Evolutionary conservation across 2,888 invertebrate genomes (phyloP), one percentile per base, ranked within the genome.

Genomic region (Mechanitis mazaeus): DNA sequence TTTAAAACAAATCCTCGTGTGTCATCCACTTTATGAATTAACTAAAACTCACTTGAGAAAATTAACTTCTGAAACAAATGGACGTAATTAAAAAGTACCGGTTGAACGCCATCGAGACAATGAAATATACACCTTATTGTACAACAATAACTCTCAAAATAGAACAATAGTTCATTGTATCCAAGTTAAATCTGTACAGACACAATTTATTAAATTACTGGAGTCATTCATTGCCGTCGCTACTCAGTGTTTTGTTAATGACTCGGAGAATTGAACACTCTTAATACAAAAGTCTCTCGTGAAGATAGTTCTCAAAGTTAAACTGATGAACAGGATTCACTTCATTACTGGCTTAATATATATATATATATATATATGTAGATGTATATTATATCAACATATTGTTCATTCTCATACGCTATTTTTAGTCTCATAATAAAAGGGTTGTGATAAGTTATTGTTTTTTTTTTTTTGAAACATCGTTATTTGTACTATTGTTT

Each of bases 31-130:
- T 58, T 55, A 47, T 58, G 58, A 63, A 54, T 58, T 63, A 60
- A 65, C 58, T 56, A 45, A 60, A 63, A 56, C 58, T 63, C 53
- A 35, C 35, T 59, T n/a, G 42, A 33, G 50, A 61, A 61, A 55
- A 59, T 58, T 63, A 20, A 59, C 42, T 50, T 55, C 59, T 59
- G 60, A 38, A 65, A 63, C 65, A 65, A 65, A 65, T 61, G 59
- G 55, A 54, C 31, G 46, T 59, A 56, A 65, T 65, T 65, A 65
- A 56, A 65, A 63, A 60, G 47, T 50, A 28, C 54, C 31, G 38
- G 7, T 50, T 11, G 45, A 53, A 31, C 20, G 7, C 1, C 20
- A 20, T 56, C 45, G 38, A 54, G 38, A 56, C 56, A 57, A 2
- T 47, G 11, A 46, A 65, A 59, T 53, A 42, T 61, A n/a, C 7